Percentiles rank a stretch among this genome's conserved stretches.
phyloP scores from a whole-genome alignment of 2,888 invertebrate species.

The Ormia ochracea region DNA sequence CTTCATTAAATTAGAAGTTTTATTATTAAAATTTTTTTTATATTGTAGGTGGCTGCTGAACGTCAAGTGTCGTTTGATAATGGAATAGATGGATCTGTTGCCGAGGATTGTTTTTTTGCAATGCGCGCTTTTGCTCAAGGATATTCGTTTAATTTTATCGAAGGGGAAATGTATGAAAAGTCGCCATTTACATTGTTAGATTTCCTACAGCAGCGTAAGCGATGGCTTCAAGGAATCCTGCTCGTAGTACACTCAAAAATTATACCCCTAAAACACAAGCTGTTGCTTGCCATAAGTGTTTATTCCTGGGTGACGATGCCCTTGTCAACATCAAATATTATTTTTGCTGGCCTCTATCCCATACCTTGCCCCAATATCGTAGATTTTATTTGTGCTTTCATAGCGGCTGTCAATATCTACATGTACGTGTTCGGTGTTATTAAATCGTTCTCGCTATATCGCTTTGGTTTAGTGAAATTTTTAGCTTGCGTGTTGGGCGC shows the following conservation, averaged over 20 bases:
- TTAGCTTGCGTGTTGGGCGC: constrained; percentile 89
- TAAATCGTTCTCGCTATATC: constrained; percentile 93
- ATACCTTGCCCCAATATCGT: constrained; percentile 89
- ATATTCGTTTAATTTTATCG: constrained; percentile 95
- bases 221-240: constrained; percentile 95
- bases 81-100: constrained; percentile 97
- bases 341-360: constrained; percentile 90
- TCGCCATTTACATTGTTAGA: constrained; percentile 96
- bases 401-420: constrained; percentile 95
- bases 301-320: constrained; percentile 98
- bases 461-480: constrained; percentile 89
- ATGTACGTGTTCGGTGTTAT: constrained; percentile 99
- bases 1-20: neutral
- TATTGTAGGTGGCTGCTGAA: constrained; percentile 88
- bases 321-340: constrained; percentile 91
- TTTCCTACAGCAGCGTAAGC: constrained; percentile 95
- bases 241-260: constrained; percentile 91
- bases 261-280: constrained; percentile 87
- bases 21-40: neutral
- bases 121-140: constrained; percentile 95
- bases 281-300: constrained; percentile 90
- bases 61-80: constrained; percentile 95
- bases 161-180: constrained; percentile 99
- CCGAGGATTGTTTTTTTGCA: constrained; percentile 97
- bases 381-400: constrained; percentile 92